Evolutionary conservation across 2,113 vertebrate genomes (phyloP).

Genomic region (Gobio gobio): DNA sequence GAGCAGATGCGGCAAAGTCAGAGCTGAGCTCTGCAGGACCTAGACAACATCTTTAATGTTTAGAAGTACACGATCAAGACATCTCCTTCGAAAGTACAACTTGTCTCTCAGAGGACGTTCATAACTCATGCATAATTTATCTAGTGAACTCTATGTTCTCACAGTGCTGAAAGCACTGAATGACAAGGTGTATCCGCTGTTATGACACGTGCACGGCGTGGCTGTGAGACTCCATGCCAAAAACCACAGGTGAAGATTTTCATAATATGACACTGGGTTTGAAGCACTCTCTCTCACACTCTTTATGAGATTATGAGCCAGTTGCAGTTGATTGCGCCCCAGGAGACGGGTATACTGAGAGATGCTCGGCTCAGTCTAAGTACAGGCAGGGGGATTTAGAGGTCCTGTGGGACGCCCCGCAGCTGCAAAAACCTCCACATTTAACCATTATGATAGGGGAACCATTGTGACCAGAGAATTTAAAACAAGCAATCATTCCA

Average conservation of each 20-base stretch:
- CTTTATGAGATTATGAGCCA: conserved; percentile 37
- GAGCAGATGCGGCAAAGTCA: conserved; percentile 40
- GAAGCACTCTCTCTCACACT: not conserved
- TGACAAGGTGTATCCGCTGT: conserved; percentile 24
- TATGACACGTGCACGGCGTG: conserved; percentile 22
- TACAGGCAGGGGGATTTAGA: conserved; percentile 47
- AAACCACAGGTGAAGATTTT: conserved; percentile 40
- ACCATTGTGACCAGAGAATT: conserved; percentile 10
- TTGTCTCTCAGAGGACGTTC: not conserved
- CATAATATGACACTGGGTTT: not conserved
- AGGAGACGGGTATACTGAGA: conserved; percentile 44
- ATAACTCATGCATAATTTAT: conserved; percentile 26
- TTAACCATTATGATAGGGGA: conserved; percentile 41
- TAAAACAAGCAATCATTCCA: conserved; percentile 15
- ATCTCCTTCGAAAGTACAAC: not conserved
- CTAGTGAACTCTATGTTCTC: conserved; percentile 16
- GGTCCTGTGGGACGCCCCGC: conserved; percentile 31
- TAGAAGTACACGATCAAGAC: conserved; percentile 17
- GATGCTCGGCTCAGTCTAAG: conserved; percentile 39
- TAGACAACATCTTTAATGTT: conserved; percentile 21
- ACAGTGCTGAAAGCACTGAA: not conserved
- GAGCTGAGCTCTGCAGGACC: not conserved
- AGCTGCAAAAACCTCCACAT: conserved; percentile 48
- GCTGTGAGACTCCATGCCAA: conserved; percentile 14
- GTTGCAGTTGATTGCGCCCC: conserved; percentile 34